phyloP scores from a whole-genome alignment of 1,140 invertebrate species.

The Arctopsyche grandis region DNA sequence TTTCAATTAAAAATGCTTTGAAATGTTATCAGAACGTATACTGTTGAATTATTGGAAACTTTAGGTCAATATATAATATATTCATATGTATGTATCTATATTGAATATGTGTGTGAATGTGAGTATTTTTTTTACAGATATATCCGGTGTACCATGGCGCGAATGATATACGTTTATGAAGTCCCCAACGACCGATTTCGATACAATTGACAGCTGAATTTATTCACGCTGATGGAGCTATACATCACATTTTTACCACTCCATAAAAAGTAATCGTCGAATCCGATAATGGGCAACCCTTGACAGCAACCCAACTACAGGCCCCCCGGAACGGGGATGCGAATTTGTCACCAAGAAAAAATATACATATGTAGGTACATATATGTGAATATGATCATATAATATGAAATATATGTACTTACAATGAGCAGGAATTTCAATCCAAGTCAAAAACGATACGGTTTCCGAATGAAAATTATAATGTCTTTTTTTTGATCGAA shows the following conservation, averaged over 20 bases:
- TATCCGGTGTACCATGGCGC: background rate
- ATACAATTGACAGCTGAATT: conserved; percentile 48
- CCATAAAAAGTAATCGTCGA: conserved; percentile 51
- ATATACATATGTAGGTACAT: too few species aligned
- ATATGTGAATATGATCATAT: too few species aligned
- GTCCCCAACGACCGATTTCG: conserved; percentile 37
- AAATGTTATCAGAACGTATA: too few species aligned
- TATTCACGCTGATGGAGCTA: conserved; percentile 44
- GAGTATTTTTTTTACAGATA: background rate
- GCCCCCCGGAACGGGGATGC: background rate
- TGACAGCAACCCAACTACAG: conserved; percentile 3
- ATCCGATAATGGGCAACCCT: conserved; percentile 44
- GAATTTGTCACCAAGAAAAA: background rate
- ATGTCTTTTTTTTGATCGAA: too few species aligned
- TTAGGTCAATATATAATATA: too few species aligned
- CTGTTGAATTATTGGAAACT: too few species aligned
- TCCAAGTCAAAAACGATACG: too few species aligned
- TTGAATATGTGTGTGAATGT: background rate
- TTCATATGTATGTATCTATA: too few species aligned
- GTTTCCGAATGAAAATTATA: too few species aligned
- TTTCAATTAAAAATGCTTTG: too few species aligned
- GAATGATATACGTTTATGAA: conserved; percentile 32
- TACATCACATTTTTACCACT: conserved; percentile 51
- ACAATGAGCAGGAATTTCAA: too few species aligned
- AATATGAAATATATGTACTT: too few species aligned